Conservation (phyloP, 2,888 invertebrate genomes). For the Phortica okadai region DNA sequence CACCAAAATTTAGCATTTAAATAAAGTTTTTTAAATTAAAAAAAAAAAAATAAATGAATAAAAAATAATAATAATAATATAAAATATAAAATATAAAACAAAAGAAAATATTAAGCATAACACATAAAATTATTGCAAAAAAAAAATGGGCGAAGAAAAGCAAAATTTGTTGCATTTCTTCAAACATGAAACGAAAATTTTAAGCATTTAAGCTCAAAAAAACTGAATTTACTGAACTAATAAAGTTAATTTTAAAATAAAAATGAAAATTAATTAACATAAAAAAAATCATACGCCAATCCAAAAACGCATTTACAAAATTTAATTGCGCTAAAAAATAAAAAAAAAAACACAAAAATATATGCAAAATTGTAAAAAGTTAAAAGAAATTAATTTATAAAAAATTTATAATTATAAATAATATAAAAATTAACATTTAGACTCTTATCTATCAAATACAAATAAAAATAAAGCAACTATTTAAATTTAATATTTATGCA, state of each 20-base stretch:
- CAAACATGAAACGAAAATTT: constrained; percentile 34
- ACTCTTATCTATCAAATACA: constrained; percentile 36
- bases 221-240: constrained; percentile 64
- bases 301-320: constrained; percentile 15
- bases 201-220: constrained; percentile 73
- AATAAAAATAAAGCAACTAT: constrained; percentile 43
- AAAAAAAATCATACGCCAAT: constrained; percentile 52
- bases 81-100: constrained; percentile 9
- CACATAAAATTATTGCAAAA: constrained; percentile 23
- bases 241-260: constrained; percentile 46
- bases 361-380: constrained; percentile 28
- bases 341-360: constrained; percentile 36
- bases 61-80: not conserved
- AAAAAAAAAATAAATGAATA: not conserved
- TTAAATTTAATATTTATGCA: constrained; percentile 63
- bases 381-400: constrained; percentile 54
- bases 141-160: not conserved
- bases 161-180: constrained; percentile 28
- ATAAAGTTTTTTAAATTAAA: constrained; percentile 4
- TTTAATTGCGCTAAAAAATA: constrained; percentile 48
- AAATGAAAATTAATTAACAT: constrained; percentile 42
- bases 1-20: constrained; percentile 15
- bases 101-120: constrained; percentile 11
- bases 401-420: constrained; percentile 53
- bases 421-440: constrained; percentile 32